Conservation (phyloP, 2,113 vertebrate species). For the Xiphophorus hellerii region DNA sequence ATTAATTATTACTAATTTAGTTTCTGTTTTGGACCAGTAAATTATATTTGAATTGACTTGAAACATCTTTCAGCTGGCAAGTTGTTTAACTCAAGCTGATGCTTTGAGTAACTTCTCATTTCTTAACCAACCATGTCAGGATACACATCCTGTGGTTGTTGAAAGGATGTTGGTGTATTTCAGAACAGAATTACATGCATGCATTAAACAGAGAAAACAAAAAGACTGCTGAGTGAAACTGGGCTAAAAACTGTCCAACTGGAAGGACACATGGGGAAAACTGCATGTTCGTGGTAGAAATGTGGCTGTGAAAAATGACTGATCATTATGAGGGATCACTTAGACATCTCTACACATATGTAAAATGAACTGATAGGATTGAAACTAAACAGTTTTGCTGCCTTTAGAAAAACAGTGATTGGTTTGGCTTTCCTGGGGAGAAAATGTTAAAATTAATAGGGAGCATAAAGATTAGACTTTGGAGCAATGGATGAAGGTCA, state of each 20-base stretch:
- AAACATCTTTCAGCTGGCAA: background rate
- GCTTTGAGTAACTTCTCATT: background rate
- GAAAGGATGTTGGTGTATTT: background rate
- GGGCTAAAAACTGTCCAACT: background rate
- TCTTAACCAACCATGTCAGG: background rate
- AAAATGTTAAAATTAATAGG: background rate
- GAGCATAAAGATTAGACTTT: background rate
- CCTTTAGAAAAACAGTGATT: background rate
- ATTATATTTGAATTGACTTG: too few relatives aligned
- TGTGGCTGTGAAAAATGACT: background rate
- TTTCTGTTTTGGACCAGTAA: too few relatives aligned
- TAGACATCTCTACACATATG: background rate
- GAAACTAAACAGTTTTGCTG: background rate
- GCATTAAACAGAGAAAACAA: background rate
- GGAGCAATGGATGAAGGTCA: background rate
- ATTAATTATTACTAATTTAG: too few relatives aligned
- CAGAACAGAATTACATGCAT: background rate
- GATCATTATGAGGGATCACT: background rate
- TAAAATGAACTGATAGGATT: background rate
- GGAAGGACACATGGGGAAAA: background rate
- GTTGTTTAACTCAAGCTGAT: background rate
- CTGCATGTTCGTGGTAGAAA: background rate
- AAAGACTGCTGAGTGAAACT: background rate
- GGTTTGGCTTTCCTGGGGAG: background rate
- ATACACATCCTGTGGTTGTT: background rate